Evolutionary conservation across 2,797 vertebrate species (phyloP).

Genomic region (Antrozous pallidus): DNA sequence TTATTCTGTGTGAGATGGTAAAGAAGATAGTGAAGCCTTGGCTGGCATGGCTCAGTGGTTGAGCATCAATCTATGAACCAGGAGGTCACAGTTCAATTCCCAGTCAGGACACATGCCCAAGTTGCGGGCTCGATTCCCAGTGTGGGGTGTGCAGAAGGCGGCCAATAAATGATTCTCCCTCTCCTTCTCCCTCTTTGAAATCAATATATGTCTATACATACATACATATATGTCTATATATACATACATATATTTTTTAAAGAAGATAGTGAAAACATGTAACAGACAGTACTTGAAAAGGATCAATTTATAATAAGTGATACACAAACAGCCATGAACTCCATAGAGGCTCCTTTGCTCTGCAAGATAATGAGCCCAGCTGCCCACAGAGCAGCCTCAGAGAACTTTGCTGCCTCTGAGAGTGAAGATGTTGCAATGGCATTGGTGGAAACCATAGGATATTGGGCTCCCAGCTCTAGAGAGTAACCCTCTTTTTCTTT

Average conservation of each 20-base stretch:
- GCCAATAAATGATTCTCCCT: no score
- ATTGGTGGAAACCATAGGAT: neutral
- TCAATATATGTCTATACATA: no score
- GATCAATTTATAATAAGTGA: neutral
- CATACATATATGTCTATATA: no score
- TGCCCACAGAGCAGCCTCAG: neutral
- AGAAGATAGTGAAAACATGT: neutral
- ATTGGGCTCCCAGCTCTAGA: neutral
- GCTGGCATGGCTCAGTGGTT: no score
- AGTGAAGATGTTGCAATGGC: neutral
- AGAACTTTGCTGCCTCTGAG: neutral
- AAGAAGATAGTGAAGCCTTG: neutral
- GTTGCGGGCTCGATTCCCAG: no score
- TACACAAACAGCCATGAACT: neutral
- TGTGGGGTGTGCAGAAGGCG: no score
- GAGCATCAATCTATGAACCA: no score
- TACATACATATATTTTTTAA: neutral
- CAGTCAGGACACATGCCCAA: no score
- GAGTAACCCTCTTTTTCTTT: neutral
- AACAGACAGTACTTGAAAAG: neutral
- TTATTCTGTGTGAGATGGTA: neutral
- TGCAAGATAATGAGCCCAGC: neutral
- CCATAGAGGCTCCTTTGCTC: neutral
- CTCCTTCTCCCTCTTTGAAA: no score
- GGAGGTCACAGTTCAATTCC: no score